Evolutionary conservation across 2,888 invertebrate genomes (phyloP).

Genomic region (Cosmopolites sordidus): DNA sequence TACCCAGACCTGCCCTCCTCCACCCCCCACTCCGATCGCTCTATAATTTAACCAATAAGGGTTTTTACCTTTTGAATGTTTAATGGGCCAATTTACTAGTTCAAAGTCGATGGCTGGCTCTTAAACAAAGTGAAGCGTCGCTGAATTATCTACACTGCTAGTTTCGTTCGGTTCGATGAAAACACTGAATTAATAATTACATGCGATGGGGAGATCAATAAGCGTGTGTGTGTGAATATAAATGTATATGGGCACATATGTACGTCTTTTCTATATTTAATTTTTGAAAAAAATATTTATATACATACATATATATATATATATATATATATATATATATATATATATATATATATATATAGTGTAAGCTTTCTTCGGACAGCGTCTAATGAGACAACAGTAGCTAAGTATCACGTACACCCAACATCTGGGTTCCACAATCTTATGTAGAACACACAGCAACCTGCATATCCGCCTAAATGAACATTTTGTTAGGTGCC

Average conservation of each 20-base stretch:
- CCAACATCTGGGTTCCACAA: too few species aligned
- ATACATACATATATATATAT: too few species aligned
- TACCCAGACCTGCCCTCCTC: not conserved
- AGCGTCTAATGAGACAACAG: too few species aligned
- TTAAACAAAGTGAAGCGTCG: constrained; percentile 13
- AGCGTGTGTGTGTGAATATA: not conserved
- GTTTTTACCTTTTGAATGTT: constrained; percentile 16
- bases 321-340: too few species aligned
- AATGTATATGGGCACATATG: not conserved
- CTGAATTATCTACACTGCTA: constrained; percentile 1
- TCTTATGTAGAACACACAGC: too few species aligned
- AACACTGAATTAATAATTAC: constrained; percentile 5
- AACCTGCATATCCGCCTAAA: too few species aligned
- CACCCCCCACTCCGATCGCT: not conserved
- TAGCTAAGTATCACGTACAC: too few species aligned
- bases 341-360: too few species aligned
- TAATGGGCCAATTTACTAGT: constrained; percentile 14
- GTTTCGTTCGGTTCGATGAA: constrained; percentile 8
- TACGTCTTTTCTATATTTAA: too few species aligned
- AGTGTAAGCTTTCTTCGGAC: too few species aligned
- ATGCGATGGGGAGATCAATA: not conserved
- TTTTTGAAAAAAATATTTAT: too few species aligned
- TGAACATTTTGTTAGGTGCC: too few species aligned
- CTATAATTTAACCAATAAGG: constrained; percentile 12
- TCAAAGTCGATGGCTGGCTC: constrained; percentile 12